These are phyloP conservation scores for Stigmatopora nigra DNA, from an alignment of 2,113 vertebrate species.

Conservation along the genomic window DNA sequence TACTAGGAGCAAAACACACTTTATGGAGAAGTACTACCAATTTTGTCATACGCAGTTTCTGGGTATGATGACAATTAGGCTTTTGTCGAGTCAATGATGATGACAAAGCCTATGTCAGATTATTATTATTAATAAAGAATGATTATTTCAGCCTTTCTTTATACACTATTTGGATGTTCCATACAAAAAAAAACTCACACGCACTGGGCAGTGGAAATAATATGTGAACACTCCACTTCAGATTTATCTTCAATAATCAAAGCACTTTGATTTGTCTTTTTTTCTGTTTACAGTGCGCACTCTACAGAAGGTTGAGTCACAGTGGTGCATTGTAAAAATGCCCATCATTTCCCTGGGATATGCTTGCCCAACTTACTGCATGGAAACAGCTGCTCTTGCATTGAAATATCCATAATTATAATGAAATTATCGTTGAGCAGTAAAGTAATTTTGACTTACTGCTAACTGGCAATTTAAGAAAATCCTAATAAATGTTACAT, in stretches of 20 bases:
- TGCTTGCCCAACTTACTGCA: conserved; percentile 23
- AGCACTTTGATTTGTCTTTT: neutral
- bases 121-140: no score
- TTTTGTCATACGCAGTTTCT: no score
- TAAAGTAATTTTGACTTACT: neutral
- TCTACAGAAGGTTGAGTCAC: conserved; percentile 7
- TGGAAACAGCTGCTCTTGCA: neutral
- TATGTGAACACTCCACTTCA: neutral
- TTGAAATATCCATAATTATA: conserved; percentile 3
- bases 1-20: no score
- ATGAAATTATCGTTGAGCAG: conserved; percentile 2
- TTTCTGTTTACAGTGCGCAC: neutral
- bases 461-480: neutral
- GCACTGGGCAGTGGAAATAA: neutral
- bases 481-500: no score
- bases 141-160: neutral
- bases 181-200: neutral
- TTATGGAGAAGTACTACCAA: no score
- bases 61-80: no score
- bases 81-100: no score
- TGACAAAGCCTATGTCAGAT: no score
- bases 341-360: conserved; percentile 2
- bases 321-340: conserved; percentile 8
- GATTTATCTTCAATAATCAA: conserved; percentile 1
- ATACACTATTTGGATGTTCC: neutral